phyloP scores from a whole-genome alignment of 1,140 invertebrate species.

The Drosophila quadrilineata region DNA sequence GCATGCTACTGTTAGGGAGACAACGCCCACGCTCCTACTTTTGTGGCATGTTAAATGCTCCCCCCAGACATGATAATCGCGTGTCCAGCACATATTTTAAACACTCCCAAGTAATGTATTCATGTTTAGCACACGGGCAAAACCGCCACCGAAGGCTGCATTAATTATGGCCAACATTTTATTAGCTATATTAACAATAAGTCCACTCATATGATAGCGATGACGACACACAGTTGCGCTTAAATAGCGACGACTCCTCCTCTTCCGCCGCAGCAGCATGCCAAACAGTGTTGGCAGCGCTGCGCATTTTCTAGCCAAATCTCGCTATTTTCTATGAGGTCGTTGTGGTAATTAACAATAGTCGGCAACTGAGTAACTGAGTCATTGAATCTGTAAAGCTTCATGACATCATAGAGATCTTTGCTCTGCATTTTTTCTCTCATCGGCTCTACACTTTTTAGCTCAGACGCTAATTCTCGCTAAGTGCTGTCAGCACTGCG shows the following conservation, averaged over 20 bases:
- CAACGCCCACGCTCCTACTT: slow-evolving; percentile 58
- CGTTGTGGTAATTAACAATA: too few relatives aligned
- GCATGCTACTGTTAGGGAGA: slow-evolving; percentile 20
- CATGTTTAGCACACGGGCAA: not conserved
- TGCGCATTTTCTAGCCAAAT: too few relatives aligned
- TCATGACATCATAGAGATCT: too few relatives aligned
- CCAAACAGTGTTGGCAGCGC: too few relatives aligned
- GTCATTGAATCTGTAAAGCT: too few relatives aligned
- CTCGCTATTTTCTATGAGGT: too few relatives aligned
- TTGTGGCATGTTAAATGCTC: slow-evolving; percentile 7
- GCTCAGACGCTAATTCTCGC: too few relatives aligned
- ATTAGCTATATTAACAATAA: slow-evolving; percentile 53
- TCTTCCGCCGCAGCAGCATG: too few relatives aligned
- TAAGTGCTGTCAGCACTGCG: too few relatives aligned
- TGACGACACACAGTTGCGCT: slow-evolving; percentile 40
- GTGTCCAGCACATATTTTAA: slow-evolving; percentile 13
- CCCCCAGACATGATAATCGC: slow-evolving; percentile 30
- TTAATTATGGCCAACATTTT: slow-evolving; percentile 39
- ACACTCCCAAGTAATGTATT: not conserved
- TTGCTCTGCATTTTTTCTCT: too few relatives aligned
- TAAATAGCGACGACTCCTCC: slow-evolving; percentile 14
- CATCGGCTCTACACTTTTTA: too few relatives aligned
- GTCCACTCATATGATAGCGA: slow-evolving; percentile 44
- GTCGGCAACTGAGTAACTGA: not conserved
- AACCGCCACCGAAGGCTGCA: not conserved